Base-by-base conservation (phyloP, 2,888 invertebrate genomes). In the Tenthredo livida region DNA sequence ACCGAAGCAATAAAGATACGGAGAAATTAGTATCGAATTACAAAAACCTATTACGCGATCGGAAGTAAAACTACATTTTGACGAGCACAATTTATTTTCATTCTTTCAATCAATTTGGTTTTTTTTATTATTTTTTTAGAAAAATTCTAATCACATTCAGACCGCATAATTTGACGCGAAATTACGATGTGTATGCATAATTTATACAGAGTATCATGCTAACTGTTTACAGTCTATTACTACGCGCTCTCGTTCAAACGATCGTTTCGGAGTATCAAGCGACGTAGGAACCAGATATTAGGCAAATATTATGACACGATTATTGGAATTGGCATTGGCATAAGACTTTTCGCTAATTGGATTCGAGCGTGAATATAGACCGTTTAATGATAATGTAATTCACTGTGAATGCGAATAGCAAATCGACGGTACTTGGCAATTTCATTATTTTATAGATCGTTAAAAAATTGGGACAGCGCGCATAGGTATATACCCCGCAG, bases 1-100 rank as follows among this genome's bases (percentile, higher is more conserved):
- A 54, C 54, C 15, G 54, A 54, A 29, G 50, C 54, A 77, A 77
- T 77, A 33, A 77, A 77, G n/a, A 77, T 54, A 33, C 67, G 4
- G 5, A 67, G 33, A 67, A 33, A 67, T 67, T 67, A 67, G 67
- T 29, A 33, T 67, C 33, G 5, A 29, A 33, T 67, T 67, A 67
- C 67, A 7, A 67, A 33, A 67, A 33, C 67, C 67, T 67, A 67
- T 67, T 67, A 67, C 33, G 1, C 67, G 33, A 33, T 67, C 10
- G 33, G 12, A 33, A 67, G 33, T 29, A 29, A 29, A 33, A 33
- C 33, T 67, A n/a, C 54, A 54, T n/a, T 54, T 54, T n/a, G n/a
- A 54, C 54, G n/a, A 67, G 33, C 33, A 33, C 33, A 15, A 0
- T 67, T 17, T 17, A 2, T 61, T 7, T 54, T n/a, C n/a, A 17